Percentiles rank a stretch among this genome's conserved stretches.
These are phyloP conservation scores for Erpobdella octoculata DNA, from an alignment of 2,888 invertebrate genomes.

Conservation along the genomic window DNA sequence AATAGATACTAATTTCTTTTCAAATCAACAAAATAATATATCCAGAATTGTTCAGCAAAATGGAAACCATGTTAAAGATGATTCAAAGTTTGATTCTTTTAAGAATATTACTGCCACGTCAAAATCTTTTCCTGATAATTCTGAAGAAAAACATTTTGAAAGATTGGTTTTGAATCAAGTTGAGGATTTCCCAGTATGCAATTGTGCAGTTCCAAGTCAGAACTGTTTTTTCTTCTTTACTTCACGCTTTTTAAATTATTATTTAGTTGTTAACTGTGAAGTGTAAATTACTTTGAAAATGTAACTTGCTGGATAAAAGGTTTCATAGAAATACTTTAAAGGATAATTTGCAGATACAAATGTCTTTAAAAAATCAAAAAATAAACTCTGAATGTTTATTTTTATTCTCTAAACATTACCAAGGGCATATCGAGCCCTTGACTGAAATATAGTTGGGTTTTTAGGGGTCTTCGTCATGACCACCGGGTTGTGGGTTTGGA, in stretches of 20 bases:
- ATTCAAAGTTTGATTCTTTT: not conserved
- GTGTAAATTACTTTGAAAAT: not conserved
- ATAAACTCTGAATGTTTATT: too few species aligned
- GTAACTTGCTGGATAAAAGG: not conserved
- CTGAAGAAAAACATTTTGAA: slow-evolving; percentile 41
- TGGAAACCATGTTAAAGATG: not conserved
- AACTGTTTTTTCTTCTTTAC: slow-evolving; percentile 8
- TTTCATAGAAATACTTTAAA: not conserved
- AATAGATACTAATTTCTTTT: not conserved
- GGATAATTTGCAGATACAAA: not conserved
- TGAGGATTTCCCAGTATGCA: slow-evolving; percentile 79
- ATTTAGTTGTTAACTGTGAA: not conserved
- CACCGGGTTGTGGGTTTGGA: too few species aligned
- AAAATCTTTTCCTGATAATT: not conserved
- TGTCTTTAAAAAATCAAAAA: not conserved
- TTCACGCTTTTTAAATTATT: not conserved
- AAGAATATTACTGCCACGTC: too few species aligned
- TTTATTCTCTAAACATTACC: too few species aligned
- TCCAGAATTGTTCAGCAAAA: not conserved
- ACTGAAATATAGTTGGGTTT: too few species aligned
- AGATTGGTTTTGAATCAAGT: slow-evolving; percentile 63
- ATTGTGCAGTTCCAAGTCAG: slow-evolving; percentile 73
- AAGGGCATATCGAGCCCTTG: too few species aligned
- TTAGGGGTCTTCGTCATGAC: too few species aligned
- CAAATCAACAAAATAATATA: not conserved